These are phyloP conservation scores for Drosophila setifemur DNA, from an alignment of 1,140 invertebrate species.

Conservation along the genomic window DNA sequence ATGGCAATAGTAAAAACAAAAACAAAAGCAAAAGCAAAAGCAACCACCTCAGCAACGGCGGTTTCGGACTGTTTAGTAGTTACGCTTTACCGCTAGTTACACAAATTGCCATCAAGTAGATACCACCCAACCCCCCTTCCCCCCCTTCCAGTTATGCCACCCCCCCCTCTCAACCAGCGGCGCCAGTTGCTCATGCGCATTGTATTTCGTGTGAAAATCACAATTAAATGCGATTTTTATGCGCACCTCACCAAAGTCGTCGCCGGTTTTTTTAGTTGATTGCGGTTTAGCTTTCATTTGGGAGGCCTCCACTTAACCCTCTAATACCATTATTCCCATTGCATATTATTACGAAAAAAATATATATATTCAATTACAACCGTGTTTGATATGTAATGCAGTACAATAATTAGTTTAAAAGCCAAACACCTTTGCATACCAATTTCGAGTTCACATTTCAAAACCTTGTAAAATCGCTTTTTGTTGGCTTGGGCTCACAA, in stretches of 20 bases:
- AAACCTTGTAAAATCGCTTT: no score
- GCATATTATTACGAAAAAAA: background rate
- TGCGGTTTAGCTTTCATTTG: conserved; percentile 54
- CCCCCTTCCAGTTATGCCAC: background rate
- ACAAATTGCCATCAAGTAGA: conserved; percentile 64
- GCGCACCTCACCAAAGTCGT: conserved; percentile 66
- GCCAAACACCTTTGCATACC: background rate
- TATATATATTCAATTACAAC: background rate
- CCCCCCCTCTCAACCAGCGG: conserved; percentile 6
- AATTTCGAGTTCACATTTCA: background rate
- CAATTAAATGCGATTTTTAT: conserved; percentile 82
- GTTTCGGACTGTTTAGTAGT: conserved; percentile 71
- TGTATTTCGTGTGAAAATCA: conserved; percentile 81
- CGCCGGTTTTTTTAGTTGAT: conserved; percentile 24
- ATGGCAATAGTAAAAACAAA: no score
- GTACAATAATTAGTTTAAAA: background rate
- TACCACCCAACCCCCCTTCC: background rate
- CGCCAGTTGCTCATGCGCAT: conserved; percentile 70
- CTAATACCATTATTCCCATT: background rate
- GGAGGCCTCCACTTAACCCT: conserved; percentile 25
- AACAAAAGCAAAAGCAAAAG: conserved; percentile 7
- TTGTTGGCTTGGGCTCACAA: no score
- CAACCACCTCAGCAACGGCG: conserved; percentile 4
- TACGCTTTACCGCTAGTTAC: conserved; percentile 79
- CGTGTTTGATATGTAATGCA: no score